Evolutionary conservation across 2,888 invertebrate species (phyloP).

Genomic region (Abscondita cerata): DNA sequence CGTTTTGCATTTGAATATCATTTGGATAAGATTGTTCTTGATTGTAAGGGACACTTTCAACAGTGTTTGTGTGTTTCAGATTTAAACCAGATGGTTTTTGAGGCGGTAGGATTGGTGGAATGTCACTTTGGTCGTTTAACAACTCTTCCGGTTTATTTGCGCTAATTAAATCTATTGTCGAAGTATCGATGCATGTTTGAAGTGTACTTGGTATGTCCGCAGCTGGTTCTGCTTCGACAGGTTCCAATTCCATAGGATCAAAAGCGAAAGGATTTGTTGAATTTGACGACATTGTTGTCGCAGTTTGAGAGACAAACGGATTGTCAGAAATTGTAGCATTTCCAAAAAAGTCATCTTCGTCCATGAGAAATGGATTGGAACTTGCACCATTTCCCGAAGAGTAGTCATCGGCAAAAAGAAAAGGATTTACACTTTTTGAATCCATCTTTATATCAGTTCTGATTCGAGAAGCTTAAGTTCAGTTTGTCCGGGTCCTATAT

Average conservation of each 20-base stretch:
- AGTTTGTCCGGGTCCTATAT: conserved; percentile 77
- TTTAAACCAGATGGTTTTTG: conserved; percentile 59
- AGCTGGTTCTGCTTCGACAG: conserved; percentile 48
- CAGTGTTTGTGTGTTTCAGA: conserved; percentile 54
- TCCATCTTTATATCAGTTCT: conserved; percentile 66
- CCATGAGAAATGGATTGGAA: conserved; percentile 74
- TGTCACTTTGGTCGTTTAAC: conserved; percentile 40
- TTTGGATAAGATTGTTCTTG: conserved; percentile 44
- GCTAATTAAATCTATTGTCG: conserved; percentile 29
- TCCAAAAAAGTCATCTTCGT: conserved; percentile 55
- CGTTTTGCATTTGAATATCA: conserved; percentile 47
- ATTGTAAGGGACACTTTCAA: conserved; percentile 34
- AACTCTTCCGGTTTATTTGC: conserved; percentile 54
- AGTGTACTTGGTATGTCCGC: conserved; percentile 20
- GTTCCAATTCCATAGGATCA: conserved; percentile 56
- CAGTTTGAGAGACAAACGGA: conserved; percentile 70
- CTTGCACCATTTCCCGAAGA: conserved; percentile 61
- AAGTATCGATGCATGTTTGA: conserved; percentile 14
- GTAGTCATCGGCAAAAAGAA: conserved; percentile 75
- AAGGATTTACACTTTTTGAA: conserved; percentile 74
- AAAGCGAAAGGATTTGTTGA: conserved; percentile 74
- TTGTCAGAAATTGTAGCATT: conserved; percentile 62
- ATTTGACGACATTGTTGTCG: conserved; percentile 47
- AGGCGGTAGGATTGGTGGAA: conserved; percentile 36
- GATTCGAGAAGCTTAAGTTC: conserved; percentile 81